Conservation (phyloP, 2,797 vertebrate genomes). For the Salmo trutta region DNA sequence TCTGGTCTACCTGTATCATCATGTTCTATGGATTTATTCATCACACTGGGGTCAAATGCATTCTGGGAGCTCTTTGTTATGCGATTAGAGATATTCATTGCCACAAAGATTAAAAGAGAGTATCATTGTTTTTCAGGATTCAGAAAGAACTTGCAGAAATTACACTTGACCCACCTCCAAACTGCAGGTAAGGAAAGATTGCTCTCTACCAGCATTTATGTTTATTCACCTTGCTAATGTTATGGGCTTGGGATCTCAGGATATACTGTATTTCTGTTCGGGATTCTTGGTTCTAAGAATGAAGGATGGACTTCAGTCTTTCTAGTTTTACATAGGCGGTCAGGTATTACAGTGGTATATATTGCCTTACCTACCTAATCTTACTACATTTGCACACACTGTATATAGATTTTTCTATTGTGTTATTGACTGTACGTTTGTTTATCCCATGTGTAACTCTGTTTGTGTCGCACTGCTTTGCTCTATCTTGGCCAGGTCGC, state of each 20-base stretch:
- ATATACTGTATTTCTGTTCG: no score
- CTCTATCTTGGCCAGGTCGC: no score
- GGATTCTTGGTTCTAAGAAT: no score
- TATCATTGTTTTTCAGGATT: conserved; percentile 83
- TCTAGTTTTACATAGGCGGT: neutral
- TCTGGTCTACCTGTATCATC: neutral
- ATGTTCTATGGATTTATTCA: neutral
- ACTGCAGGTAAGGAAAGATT: conserved; percentile 91
- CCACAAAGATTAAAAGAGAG: conserved; percentile 15
- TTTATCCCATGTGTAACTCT: no score
- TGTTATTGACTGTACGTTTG: no score
- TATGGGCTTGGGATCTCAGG: neutral
- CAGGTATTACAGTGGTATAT: conserved; percentile 14
- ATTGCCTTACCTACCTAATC: no score
- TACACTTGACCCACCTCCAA: conserved; percentile 96
- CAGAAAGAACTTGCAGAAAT: conserved; percentile 99
- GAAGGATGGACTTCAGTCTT: neutral
- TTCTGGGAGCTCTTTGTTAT: no score
- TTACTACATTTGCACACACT: no score
- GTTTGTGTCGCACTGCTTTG: no score
- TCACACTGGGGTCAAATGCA: no score
- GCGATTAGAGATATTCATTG: neutral
- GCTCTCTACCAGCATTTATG: conserved; percentile 23
- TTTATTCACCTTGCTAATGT: conserved; percentile 4
- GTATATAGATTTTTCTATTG: no score